A percentile compares a stretch with the other conserved stretches of the same genome.
phyloP scores from a whole-genome alignment of 1,140 invertebrate genomes.

The Euwallacea fornicatus region DNA sequence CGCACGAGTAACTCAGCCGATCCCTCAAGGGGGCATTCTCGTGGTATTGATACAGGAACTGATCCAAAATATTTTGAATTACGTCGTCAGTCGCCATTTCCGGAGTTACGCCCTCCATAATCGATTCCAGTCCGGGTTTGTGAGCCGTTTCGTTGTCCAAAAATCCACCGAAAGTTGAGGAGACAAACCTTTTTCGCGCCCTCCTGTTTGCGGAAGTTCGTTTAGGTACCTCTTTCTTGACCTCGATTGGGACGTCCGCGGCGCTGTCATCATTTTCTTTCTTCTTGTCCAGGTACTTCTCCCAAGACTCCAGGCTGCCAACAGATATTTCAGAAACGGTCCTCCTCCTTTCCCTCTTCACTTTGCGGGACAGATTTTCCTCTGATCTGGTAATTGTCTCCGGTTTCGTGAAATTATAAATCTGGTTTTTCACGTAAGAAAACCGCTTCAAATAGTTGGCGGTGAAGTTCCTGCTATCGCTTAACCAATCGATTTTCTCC shows the following conservation, averaged over 20 bases:
- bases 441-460: constrained; percentile 22
- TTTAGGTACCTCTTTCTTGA: constrained; percentile 26
- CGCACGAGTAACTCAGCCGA: neutral
- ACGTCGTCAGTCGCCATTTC: neutral
- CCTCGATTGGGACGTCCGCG: neutral
- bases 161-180: constrained; percentile 42
- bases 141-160: constrained; percentile 29
- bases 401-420: constrained; percentile 27
- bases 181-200: constrained; percentile 42
- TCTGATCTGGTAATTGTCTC: constrained; percentile 8
- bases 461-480: constrained; percentile 26
- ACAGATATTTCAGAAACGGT: constrained; percentile 32
- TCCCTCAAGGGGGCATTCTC: neutral
- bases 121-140: constrained; percentile 14
- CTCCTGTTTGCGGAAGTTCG: constrained; percentile 20
- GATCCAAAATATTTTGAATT: constrained; percentile 8
- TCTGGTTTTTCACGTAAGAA: constrained; percentile 38
- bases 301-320: constrained; percentile 38
- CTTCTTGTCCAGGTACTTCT: constrained; percentile 37
- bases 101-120: constrained; percentile 9
- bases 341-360: constrained; percentile 31
- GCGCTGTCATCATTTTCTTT: constrained; percentile 15
- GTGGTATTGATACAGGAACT: neutral
- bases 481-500: constrained; percentile 27
- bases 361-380: constrained; percentile 2